Evolutionary conservation across 2,888 invertebrate species (phyloP).

Genomic region (Yponomeuta plumbellus): DNA sequence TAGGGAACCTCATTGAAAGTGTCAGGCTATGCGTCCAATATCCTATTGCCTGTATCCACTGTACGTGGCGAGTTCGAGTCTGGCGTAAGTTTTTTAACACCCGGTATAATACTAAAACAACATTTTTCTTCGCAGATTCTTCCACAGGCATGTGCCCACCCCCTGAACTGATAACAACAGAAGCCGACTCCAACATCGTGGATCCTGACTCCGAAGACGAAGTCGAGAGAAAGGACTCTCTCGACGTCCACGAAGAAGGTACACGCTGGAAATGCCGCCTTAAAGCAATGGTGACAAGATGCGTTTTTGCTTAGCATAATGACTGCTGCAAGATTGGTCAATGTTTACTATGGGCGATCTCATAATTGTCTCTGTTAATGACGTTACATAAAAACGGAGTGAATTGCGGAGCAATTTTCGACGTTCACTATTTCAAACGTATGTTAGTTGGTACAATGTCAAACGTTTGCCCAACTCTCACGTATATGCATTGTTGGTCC

Average conservation of each 20-base stretch:
- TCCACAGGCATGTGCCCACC: constrained; percentile 45
- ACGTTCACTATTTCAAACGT: constrained; percentile 8
- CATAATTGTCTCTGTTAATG: background rate
- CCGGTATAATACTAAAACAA: background rate
- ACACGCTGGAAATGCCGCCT: constrained; percentile 15
- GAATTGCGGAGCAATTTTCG: constrained; percentile 4
- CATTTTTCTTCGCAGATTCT: constrained; percentile 31
- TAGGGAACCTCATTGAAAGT: no score
- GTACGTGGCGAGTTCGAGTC: no score
- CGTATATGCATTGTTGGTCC: background rate
- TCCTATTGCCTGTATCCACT: no score
- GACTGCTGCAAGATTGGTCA: background rate
- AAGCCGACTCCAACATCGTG: constrained; percentile 51
- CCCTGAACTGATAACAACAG: constrained; percentile 66
- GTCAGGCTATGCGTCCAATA: no score
- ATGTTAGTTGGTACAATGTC: background rate
- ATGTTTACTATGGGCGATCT: background rate
- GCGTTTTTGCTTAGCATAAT: constrained; percentile 1
- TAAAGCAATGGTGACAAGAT: constrained; percentile 3
- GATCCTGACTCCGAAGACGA: constrained; percentile 68
- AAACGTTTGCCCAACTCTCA: background rate
- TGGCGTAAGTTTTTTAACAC: background rate
- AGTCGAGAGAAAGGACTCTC: constrained; percentile 61
- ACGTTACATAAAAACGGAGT: background rate
- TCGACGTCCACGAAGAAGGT: constrained; percentile 72